phyloP scores from a whole-genome alignment of 2,113 vertebrate species.

The Leucoraja erinaceus region DNA sequence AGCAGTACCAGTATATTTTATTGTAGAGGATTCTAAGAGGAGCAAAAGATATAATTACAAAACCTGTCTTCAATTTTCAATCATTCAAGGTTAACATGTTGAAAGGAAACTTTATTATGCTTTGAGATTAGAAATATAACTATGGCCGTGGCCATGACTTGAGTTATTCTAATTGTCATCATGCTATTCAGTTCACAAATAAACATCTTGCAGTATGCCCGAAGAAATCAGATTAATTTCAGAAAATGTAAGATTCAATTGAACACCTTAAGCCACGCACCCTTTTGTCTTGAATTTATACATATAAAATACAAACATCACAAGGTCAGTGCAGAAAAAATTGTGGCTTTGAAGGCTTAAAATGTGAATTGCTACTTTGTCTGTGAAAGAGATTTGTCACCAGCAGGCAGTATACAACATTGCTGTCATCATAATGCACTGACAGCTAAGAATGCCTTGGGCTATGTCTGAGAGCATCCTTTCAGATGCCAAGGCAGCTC shows the following conservation, averaged over 20 bases:
- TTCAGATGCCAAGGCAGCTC: background rate
- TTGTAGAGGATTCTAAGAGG: background rate
- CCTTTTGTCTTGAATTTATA: background rate
- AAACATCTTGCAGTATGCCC: background rate
- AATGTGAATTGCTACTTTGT: constrained; percentile 12
- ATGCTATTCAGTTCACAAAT: background rate
- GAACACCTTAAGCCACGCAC: background rate
- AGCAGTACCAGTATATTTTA: background rate
- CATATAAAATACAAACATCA: background rate
- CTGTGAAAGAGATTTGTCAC: background rate
- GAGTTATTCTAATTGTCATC: background rate
- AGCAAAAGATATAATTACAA: background rate
- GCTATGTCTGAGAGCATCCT: constrained; percentile 5
- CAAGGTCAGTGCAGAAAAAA: background rate
- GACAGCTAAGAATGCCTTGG: background rate
- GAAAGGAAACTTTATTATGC: background rate
- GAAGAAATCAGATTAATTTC: background rate
- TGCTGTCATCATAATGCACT: background rate
- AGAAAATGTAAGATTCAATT: background rate
- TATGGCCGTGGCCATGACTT: background rate
- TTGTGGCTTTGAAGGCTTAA: background rate
- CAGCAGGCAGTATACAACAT: constrained; percentile 12
- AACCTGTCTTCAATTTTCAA: background rate
- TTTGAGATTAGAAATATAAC: constrained; percentile 2
- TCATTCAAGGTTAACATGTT: background rate